A percentile compares a stretch with the other conserved stretches of the same genome.
phyloP scores from a whole-genome alignment of 2,888 invertebrate species.

The Morinoia aosen region DNA sequence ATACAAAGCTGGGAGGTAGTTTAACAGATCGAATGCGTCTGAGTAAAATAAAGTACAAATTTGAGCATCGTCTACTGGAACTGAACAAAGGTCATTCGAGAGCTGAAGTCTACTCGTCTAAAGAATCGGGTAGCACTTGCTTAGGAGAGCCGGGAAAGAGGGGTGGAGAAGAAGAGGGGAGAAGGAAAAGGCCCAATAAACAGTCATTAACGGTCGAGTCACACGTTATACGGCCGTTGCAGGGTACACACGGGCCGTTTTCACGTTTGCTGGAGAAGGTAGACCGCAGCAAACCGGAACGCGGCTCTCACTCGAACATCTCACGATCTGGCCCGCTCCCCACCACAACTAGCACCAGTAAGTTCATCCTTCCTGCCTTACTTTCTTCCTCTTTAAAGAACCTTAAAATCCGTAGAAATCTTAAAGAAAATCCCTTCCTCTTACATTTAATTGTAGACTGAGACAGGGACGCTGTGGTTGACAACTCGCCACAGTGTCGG shows the following conservation, averaged over 20 bases:
- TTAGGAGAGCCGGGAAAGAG: background rate
- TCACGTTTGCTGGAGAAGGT: constrained; percentile 66
- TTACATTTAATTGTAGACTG: background rate
- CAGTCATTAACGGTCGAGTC: background rate
- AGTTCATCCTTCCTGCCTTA: background rate
- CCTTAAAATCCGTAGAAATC: background rate
- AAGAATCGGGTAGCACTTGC: background rate
- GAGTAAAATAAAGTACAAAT: background rate
- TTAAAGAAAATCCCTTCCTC: background rate
- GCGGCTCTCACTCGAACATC: constrained; percentile 25
- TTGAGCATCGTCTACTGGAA: background rate
- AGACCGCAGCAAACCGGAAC: constrained; percentile 59
- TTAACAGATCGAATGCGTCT: background rate
- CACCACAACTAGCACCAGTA: background rate
- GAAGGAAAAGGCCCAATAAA: background rate
- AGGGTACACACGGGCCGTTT: constrained; percentile 64
- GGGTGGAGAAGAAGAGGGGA: background rate
- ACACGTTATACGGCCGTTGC: constrained; percentile 57
- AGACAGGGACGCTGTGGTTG: background rate
- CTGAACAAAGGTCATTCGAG: background rate
- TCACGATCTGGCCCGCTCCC: constrained; percentile 19
- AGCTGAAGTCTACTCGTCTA: background rate
- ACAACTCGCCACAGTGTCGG: background rate
- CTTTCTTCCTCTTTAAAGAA: background rate
- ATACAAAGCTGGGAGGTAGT: too few relatives aligned